Evolutionary conservation across 1,140 invertebrate species (phyloP).

Genomic region (Myzus persicae): DNA sequence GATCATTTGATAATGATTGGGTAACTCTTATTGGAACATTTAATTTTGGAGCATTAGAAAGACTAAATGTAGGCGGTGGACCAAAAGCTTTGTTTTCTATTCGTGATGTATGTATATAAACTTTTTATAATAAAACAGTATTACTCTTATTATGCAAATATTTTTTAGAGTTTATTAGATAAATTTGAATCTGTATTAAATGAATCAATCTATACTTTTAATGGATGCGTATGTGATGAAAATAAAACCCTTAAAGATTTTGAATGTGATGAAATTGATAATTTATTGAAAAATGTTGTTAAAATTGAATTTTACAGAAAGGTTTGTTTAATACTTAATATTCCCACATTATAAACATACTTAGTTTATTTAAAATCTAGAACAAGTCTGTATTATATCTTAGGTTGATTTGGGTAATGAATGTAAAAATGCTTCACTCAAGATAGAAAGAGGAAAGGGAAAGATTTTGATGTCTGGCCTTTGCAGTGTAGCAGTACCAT

Average conservation of each 20-base stretch:
- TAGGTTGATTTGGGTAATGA: constrained; percentile 26
- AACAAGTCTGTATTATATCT: background rate
- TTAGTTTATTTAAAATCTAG: background rate
- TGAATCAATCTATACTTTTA: constrained; percentile 21
- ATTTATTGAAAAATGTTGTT: constrained; percentile 46
- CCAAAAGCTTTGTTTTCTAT: constrained; percentile 38
- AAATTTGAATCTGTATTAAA: constrained; percentile 26
- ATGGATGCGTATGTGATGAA: constrained; percentile 38
- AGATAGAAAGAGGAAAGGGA: constrained; percentile 25
- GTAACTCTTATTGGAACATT: constrained; percentile 46
- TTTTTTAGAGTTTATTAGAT: constrained; percentile 46
- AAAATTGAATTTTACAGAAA: constrained; percentile 35
- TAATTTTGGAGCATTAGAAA: constrained; percentile 45
- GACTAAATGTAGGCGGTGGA: constrained; percentile 45
- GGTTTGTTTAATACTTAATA: constrained; percentile 17
- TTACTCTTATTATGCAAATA: background rate
- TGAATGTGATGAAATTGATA: background rate
- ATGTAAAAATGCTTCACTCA: constrained; percentile 40
- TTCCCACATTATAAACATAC: background rate
- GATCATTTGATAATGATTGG: constrained; percentile 45
- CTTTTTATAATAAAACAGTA: background rate
- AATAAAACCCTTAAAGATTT: constrained; percentile 41
- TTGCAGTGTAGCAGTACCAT: constrained; percentile 43
- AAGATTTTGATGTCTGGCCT: constrained; percentile 41
- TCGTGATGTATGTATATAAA: constrained; percentile 11